Evolutionary conservation across 2,888 invertebrate species (phyloP).

Genomic region (Leptinotarsa peninsularis): DNA sequence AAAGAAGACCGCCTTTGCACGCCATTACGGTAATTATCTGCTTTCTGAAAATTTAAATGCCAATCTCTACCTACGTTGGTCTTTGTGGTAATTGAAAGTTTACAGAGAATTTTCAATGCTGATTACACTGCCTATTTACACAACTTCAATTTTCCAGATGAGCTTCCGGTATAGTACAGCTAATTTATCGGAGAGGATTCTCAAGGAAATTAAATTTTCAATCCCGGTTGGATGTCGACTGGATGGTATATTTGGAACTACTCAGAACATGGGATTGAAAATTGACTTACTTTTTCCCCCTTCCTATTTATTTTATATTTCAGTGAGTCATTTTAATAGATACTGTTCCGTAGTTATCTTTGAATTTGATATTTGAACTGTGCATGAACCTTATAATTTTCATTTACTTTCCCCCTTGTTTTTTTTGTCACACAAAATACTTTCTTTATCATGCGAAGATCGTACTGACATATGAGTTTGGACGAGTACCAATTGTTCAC

Average conservation of each 20-base stretch:
- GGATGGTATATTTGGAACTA: not conserved
- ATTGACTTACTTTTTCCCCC: not conserved
- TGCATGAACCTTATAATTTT: too few species aligned
- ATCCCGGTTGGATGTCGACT: not conserved
- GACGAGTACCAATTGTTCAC: too few species aligned
- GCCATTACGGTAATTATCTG: slow-evolving; percentile 20
- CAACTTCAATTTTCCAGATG: slow-evolving; percentile 19
- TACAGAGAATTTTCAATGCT: slow-evolving; percentile 19
- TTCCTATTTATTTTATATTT: too few species aligned
- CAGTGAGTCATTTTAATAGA: too few species aligned
- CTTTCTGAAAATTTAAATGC: slow-evolving; percentile 23
- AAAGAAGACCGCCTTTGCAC: slow-evolving; percentile 31
- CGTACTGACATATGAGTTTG: too few species aligned
- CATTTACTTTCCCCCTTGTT: too few species aligned
- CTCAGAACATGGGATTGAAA: not conserved
- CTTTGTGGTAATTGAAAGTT: slow-evolving; percentile 20
- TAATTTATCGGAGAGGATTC: slow-evolving; percentile 7
- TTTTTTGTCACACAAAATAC: too few species aligned
- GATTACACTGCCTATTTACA: slow-evolving; percentile 18
- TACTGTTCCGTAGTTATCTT: too few species aligned
- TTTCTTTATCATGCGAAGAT: too few species aligned
- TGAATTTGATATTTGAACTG: too few species aligned
- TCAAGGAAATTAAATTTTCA: slow-evolving; percentile 16
- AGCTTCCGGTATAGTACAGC: slow-evolving; percentile 7
- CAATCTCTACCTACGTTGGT: slow-evolving; percentile 14